These are phyloP conservation scores for Atrina japonica DNA, from an alignment of 2,888 invertebrate species.

Conservation along the genomic window DNA sequence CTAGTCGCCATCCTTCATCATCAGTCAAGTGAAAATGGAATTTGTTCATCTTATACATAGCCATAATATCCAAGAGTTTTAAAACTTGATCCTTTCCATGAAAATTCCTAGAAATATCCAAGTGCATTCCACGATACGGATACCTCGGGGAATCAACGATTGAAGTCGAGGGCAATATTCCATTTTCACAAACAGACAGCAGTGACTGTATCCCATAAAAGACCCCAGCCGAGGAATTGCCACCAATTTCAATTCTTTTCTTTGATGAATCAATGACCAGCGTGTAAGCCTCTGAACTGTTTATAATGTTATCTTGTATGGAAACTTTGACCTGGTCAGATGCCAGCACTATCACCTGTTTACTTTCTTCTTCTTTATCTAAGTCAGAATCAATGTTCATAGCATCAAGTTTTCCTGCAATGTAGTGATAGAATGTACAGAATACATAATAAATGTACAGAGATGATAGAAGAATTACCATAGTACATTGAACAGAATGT, in stretches of 20 bases:
- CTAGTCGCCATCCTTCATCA: constrained; percentile 77
- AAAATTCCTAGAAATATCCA: constrained; percentile 76
- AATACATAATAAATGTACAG: too few relatives aligned
- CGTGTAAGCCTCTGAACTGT: constrained; percentile 34
- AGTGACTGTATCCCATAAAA: constrained; percentile 66
- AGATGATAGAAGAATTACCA: too few relatives aligned
- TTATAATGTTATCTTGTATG: too few relatives aligned
- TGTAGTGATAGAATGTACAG: too few relatives aligned
- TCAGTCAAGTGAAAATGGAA: constrained; percentile 77
- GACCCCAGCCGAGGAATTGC: constrained; percentile 50
- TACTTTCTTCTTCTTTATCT: too few relatives aligned
- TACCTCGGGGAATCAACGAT: constrained; percentile 61
- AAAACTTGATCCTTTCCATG: constrained; percentile 58
- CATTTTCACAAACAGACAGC: constrained; percentile 42
- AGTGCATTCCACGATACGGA: constrained; percentile 69
- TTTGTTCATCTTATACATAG: constrained; percentile 76
- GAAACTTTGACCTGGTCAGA: too few relatives aligned
- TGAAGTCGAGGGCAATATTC: constrained; percentile 15
- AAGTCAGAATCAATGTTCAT: too few relatives aligned
- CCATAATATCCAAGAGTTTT: constrained; percentile 75
- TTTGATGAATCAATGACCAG: constrained; percentile 24
- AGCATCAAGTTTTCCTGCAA: too few relatives aligned
- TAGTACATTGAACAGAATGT: too few relatives aligned
- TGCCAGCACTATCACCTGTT: too few relatives aligned
- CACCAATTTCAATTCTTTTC: constrained; percentile 44